Evolutionary conservation across 2,113 vertebrate species (phyloP).

Genomic region (Genyomyrus donnyi): DNA sequence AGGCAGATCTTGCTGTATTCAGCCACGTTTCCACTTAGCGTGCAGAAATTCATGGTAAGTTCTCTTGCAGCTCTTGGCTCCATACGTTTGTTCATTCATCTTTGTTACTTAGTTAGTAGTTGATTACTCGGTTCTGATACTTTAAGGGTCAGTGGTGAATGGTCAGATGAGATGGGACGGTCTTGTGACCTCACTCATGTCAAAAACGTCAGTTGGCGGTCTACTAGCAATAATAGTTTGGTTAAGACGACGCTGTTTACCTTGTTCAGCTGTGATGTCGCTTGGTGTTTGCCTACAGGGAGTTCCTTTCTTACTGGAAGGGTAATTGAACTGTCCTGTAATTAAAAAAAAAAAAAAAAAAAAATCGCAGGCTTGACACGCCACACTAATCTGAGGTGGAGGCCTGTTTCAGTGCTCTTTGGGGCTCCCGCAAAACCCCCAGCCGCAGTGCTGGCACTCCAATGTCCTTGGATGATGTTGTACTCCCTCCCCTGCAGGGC

Average conservation of each 20-base stretch:
- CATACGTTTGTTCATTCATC: background rate
- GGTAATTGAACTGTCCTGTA: background rate
- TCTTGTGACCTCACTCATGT: background rate
- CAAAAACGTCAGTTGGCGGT: background rate
- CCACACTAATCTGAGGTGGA: background rate
- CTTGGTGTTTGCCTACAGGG: background rate
- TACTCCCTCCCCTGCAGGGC: slow-evolving; percentile 60
- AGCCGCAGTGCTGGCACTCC: background rate
- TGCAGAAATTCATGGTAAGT: slow-evolving; percentile 98
- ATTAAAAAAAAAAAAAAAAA: background rate
- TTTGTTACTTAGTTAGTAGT: background rate
- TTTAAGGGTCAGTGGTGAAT: background rate
- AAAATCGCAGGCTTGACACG: background rate
- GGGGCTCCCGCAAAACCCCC: background rate
- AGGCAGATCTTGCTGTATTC: slow-evolving; percentile 98
- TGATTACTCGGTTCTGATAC: background rate
- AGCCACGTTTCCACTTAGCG: slow-evolving; percentile 94
- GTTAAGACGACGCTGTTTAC: background rate
- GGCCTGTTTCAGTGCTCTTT: background rate
- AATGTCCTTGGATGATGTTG: background rate
- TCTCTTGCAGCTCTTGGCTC: background rate
- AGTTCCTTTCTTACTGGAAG: background rate
- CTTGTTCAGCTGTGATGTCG: background rate
- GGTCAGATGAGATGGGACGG: background rate
- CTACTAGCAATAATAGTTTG: background rate